phyloP scores from a whole-genome alignment of 2,113 vertebrate genomes.

The Bettongia penicillata region DNA sequence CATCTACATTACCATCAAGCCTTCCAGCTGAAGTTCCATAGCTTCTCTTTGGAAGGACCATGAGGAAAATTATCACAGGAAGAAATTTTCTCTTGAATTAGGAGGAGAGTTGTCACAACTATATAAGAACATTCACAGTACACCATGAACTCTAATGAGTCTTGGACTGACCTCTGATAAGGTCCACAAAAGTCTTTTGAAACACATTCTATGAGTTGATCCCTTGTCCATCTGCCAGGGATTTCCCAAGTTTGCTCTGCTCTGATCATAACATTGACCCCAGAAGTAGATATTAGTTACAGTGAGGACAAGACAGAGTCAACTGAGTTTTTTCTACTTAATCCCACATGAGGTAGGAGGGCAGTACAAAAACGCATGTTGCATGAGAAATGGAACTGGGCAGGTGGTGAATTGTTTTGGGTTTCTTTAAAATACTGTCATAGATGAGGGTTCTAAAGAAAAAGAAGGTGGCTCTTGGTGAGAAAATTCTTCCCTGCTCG shows the following conservation, averaged over 20 bases:
- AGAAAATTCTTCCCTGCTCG: slow-evolving; percentile 29
- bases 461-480: slow-evolving; percentile 29
- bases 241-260: slow-evolving; percentile 78
- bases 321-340: slow-evolving; percentile 49
- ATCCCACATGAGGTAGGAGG: slow-evolving; percentile 22
- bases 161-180: background rate
- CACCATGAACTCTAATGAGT: slow-evolving; percentile 21
- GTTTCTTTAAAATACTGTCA: slow-evolving; percentile 69
- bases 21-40: background rate
- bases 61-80: background rate
- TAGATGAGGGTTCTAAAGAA: slow-evolving; percentile 72
- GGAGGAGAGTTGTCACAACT: background rate
- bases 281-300: slow-evolving; percentile 75
- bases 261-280: slow-evolving; percentile 75
- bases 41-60: background rate
- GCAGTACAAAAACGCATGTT: slow-evolving; percentile 74
- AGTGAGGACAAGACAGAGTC: slow-evolving; percentile 68
- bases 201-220: background rate
- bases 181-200: background rate
- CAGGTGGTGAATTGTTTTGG: slow-evolving; percentile 53
- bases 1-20: background rate
- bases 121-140: slow-evolving; percentile 19
- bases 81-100: background rate
- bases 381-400: slow-evolving; percentile 51
- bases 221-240: slow-evolving; percentile 51